phyloP scores from a whole-genome alignment of 1,140 invertebrate species.

The Batillaria attramentaria region DNA sequence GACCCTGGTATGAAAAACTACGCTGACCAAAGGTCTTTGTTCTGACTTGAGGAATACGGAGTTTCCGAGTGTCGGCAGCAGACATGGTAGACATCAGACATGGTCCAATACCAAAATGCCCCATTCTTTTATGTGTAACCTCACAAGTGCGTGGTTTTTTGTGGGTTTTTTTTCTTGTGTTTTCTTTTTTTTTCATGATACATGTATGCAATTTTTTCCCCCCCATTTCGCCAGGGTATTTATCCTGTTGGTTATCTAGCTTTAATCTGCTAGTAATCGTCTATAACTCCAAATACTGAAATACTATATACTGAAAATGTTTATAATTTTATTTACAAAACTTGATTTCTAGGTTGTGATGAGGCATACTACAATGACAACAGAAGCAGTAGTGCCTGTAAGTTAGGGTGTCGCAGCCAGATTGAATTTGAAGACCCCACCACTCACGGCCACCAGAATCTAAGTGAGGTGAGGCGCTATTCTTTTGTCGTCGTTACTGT shows the following conservation, averaged over 20 bases:
- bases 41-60: no score
- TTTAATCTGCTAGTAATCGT: background rate
- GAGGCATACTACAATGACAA: conserved; percentile 12
- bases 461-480: background rate
- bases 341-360: conserved; percentile 39
- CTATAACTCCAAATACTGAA: background rate
- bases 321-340: conserved; percentile 14
- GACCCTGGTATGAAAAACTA: no score
- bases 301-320: no score
- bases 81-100: no score
- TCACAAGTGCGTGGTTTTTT: no score
- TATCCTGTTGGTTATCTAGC: background rate
- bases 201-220: background rate
- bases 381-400: background rate
- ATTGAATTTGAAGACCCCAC: background rate
- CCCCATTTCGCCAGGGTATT: background rate
- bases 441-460: no score
- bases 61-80: no score
- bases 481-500: background rate
- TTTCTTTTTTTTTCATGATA: background rate
- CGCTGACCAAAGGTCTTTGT: no score
- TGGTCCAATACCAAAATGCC: no score
- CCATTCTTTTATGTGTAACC: no score
- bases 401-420: conserved; percentile 5
- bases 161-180: background rate